These are phyloP conservation scores for Chrysotoxum bicinctum DNA, from an alignment of 2,888 invertebrate genomes.

Conservation along the genomic window DNA sequence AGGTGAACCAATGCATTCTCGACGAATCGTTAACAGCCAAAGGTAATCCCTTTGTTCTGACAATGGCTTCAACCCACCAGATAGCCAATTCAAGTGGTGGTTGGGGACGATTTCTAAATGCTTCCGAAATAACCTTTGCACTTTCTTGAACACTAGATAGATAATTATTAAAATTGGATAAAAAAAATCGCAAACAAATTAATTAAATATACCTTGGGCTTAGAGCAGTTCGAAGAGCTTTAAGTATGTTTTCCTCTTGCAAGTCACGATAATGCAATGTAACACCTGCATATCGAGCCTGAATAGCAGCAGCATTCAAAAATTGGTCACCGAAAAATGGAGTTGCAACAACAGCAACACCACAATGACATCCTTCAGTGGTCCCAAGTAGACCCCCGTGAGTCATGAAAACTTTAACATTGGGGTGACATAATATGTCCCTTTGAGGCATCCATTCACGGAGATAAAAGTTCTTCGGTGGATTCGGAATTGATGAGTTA, in stretches of 20 bases:
- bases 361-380: conserved; percentile 85
- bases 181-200: not conserved
- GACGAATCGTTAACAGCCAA: conserved; percentile 76
- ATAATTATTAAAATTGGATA: not conserved
- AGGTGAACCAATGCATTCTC: conserved; percentile 50
- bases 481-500: conserved; percentile 83
- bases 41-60: conserved; percentile 82
- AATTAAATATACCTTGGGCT: conserved; percentile 64
- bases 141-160: conserved; percentile 65
- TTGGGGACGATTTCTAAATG: conserved; percentile 82
- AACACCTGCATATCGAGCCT: conserved; percentile 83
- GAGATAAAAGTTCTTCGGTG: conserved; percentile 84
- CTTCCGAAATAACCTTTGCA: conserved; percentile 80
- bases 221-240: conserved; percentile 81
- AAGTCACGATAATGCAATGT: conserved; percentile 82
- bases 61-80: conserved; percentile 85
- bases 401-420: conserved; percentile 85
- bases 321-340: conserved; percentile 87
- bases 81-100: conserved; percentile 83
- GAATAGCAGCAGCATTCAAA: conserved; percentile 83
- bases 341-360: conserved; percentile 85
- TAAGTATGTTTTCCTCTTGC: conserved; percentile 82
- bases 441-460: conserved; percentile 87
- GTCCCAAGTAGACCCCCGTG: conserved; percentile 88
- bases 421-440: conserved; percentile 87